A percentile compares a stretch with the other conserved stretches of the same genome.
Conservation (phyloP, 2,888 invertebrate genomes). For the Amphipoea lucens region DNA sequence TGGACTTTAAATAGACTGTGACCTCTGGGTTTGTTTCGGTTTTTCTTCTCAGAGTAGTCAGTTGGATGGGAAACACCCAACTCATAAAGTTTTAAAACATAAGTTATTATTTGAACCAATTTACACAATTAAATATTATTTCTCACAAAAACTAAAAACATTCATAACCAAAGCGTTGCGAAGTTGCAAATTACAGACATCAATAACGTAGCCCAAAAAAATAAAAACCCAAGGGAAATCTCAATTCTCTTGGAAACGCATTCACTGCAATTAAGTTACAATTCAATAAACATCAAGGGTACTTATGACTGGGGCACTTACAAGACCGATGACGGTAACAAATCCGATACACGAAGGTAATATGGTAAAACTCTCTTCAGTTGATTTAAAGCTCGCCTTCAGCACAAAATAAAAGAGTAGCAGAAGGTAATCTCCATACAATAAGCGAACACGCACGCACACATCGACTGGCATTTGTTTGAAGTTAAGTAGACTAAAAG, state of each 20-base stretch:
- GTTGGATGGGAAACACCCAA: background rate
- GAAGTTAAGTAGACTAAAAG: background rate
- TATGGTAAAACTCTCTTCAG: constrained; percentile 72
- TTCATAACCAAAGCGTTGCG: background rate
- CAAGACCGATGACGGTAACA: constrained; percentile 46
- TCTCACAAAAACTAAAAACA: background rate
- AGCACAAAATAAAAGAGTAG: background rate
- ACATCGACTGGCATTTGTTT: background rate
- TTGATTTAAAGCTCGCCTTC: constrained; percentile 74
- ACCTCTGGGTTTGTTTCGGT: background rate
- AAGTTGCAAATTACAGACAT: background rate
- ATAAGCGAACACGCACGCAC: background rate
- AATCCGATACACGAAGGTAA: constrained; percentile 63
- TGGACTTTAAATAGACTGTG: background rate
- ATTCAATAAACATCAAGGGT: constrained; percentile 58
- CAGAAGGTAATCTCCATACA: background rate
- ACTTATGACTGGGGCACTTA: constrained; percentile 56
- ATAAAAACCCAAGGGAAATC: background rate
- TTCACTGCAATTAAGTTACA: constrained; percentile 40
- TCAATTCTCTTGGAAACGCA: constrained; percentile 20
- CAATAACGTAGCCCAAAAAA: background rate
- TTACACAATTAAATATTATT: background rate
- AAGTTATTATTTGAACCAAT: background rate
- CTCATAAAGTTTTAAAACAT: background rate
- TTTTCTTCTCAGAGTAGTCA: background rate